Percentiles rank a stretch among this genome's conserved stretches.
Conservation (phyloP, 2,113 vertebrate species). For the Cynoglossus semilaevis region DNA sequence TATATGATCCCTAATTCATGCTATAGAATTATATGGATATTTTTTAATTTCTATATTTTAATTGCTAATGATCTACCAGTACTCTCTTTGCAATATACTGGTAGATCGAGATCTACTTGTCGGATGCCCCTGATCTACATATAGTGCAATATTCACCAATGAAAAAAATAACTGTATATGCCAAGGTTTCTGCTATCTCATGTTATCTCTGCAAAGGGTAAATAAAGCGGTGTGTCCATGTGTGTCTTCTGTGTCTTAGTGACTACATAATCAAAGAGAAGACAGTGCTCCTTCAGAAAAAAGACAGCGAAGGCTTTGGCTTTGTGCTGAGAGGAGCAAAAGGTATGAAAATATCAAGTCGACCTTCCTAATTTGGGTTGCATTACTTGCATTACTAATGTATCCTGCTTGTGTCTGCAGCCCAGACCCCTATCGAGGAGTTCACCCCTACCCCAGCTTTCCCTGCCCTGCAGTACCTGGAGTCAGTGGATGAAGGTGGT, state of each 20-base stretch:
- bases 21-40: too few relatives aligned
- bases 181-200: too few relatives aligned
- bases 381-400: not conserved
- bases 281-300: slow-evolving; percentile 90
- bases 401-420: slow-evolving; percentile 58
- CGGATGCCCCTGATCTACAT: too few relatives aligned
- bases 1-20: too few relatives aligned
- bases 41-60: too few relatives aligned
- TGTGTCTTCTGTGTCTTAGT: slow-evolving; percentile 57
- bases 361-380: too few relatives aligned
- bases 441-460: slow-evolving; percentile 91
- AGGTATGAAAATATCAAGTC: slow-evolving; percentile 73
- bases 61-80: too few relatives aligned
- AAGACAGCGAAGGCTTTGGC: slow-evolving; percentile 93
- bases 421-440: slow-evolving; percentile 92
- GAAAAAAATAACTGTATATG: too few relatives aligned
- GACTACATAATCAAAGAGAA: slow-evolving; percentile 97
- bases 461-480: slow-evolving; percentile 90
- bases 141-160: too few relatives aligned
- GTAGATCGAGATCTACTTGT: too few relatives aligned
- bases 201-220: too few relatives aligned
- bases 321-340: slow-evolving; percentile 93
- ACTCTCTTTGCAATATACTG: too few relatives aligned
- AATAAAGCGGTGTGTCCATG: not conserved
- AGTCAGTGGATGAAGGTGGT: slow-evolving; percentile 91